Evolutionary conservation across 2,113 vertebrate species (phyloP).

Genomic region (Natator depressus): DNA sequence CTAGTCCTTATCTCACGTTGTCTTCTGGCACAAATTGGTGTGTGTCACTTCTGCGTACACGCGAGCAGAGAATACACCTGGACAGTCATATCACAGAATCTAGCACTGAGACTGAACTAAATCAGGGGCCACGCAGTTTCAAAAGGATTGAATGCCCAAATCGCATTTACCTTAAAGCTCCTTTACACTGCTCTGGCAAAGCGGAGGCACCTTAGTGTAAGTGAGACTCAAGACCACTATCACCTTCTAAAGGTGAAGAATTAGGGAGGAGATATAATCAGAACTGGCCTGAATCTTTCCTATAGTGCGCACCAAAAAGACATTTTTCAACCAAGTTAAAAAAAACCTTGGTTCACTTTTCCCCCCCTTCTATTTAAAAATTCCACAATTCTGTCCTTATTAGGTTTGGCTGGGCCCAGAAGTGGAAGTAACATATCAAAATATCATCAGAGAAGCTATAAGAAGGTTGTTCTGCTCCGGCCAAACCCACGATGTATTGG

Average conservation of each 20-base stretch:
- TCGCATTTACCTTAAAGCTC: not conserved
- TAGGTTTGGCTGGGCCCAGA: constrained; percentile 56
- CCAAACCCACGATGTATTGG: constrained; percentile 43
- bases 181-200: not conserved
- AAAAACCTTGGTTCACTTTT: not conserved
- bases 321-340: not conserved
- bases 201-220: not conserved
- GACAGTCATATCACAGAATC: not conserved
- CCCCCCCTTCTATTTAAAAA: constrained; percentile 34
- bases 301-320: constrained; percentile 24
- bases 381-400: constrained; percentile 31
- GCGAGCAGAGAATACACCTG: not conserved
- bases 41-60: accelerated
- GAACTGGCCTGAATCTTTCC: constrained; percentile 24
- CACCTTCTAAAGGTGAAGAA: constrained; percentile 4
- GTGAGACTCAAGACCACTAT: not conserved
- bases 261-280: constrained; percentile 25
- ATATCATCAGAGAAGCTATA: constrained; percentile 48
- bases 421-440: constrained; percentile 57
- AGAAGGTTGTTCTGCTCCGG: constrained; percentile 47
- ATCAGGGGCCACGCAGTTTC: not conserved
- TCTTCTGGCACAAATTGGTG: not conserved
- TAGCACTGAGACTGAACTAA: not conserved
- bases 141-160: not conserved
- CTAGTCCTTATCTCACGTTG: not conserved